Evolutionary conservation across 2,113 vertebrate genomes (phyloP).

Genomic region (Esox niger): DNA sequence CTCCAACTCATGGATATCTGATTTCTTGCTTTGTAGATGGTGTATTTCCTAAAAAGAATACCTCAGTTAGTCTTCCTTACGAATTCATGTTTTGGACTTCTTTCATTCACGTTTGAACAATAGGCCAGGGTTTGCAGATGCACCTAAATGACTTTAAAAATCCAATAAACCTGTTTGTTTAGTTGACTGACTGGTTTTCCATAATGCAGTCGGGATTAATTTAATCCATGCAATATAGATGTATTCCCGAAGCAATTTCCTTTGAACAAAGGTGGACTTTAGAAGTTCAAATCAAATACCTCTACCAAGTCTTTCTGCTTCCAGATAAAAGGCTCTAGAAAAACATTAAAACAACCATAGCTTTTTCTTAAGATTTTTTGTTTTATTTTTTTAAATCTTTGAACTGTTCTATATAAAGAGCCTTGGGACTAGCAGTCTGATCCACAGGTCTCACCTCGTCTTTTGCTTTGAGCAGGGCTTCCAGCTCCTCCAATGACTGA

Average conservation of each 20-base stretch:
- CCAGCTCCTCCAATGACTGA: slow-evolving; percentile 82
- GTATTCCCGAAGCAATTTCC: slow-evolving; percentile 2
- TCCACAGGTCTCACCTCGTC: slow-evolving; percentile 75
- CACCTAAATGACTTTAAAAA: not conserved
- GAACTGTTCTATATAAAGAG: no score
- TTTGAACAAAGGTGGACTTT: not conserved
- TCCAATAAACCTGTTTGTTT: not conserved
- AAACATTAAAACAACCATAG: not conserved
- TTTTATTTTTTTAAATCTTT: no score
- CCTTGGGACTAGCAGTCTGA: not conserved
- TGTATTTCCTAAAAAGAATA: slow-evolving; percentile 82
- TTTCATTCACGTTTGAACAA: not conserved
- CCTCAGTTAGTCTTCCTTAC: no score
- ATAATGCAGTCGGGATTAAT: not conserved
- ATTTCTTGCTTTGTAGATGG: slow-evolving; percentile 80
- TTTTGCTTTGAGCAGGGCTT: slow-evolving; percentile 82
- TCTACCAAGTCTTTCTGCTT: not conserved
- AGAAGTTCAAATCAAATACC: not conserved
- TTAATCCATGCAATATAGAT: slow-evolving; percentile 1
- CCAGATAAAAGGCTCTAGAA: not conserved
- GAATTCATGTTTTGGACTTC: not conserved
- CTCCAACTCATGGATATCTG: slow-evolving; percentile 71
- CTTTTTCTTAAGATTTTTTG: no score
- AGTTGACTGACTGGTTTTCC: not conserved
- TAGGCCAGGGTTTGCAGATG: not conserved